Percentiles rank a stretch among this genome's conserved stretches.
phyloP scores from a whole-genome alignment of 2,113 vertebrate species.

The Noctilio leporinus region DNA sequence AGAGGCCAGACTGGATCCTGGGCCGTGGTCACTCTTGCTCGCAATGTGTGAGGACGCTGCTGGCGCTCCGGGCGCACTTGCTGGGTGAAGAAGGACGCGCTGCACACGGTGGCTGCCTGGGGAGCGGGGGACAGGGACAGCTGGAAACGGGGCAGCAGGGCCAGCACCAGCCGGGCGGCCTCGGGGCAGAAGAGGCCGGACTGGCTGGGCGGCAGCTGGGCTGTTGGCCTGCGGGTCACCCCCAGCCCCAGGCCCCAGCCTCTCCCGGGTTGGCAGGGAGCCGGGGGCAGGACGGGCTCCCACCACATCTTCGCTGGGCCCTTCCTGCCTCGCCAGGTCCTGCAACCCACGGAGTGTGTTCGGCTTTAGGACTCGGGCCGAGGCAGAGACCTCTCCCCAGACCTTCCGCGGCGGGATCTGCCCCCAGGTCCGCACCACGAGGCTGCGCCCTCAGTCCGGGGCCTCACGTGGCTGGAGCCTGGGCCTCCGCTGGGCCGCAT shows the following conservation, averaged over 20 bases:
- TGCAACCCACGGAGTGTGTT: no score
- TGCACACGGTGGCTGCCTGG: rapidly evolving
- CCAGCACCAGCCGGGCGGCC: background rate
- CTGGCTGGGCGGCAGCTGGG: background rate
- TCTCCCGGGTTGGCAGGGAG: no score
- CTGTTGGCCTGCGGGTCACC: background rate
- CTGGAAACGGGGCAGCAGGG: background rate
- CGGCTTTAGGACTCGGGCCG: no score
- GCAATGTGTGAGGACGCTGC: rapidly evolving
- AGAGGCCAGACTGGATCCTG: background rate
- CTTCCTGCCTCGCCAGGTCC: no score
- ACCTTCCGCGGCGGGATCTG: no score
- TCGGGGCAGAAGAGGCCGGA: background rate
- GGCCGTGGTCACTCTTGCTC: background rate
- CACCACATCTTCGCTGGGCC: no score
- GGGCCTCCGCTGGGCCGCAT: no score
- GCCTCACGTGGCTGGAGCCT: background rate
- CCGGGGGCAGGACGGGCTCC: no score
- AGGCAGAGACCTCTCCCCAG: no score
- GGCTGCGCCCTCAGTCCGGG: background rate
- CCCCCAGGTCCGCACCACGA: no score
- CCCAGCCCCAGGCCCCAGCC: no score
- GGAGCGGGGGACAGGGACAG: background rate
- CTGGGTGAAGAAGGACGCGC: background rate
- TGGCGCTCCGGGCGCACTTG: background rate